Conservation (phyloP, 2,113 vertebrate species). For the human (Homo sapiens) region GRCh38 chr1:40798501-40799000, state of each 20-base stretch:
- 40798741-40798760: background rate
- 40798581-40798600: background rate
- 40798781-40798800: background rate
- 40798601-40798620: background rate
- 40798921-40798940: conserved; percentile 23
- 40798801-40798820: background rate
- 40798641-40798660: background rate
- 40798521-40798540: background rate
- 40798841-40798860: background rate
- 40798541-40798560: conserved; percentile 24
- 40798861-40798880: background rate
- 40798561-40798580: background rate
- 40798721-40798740: background rate
- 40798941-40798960: background rate
- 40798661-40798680: background rate
- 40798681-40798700: background rate
- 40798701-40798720: background rate
- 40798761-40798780: conserved; percentile 14
- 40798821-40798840: background rate
- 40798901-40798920: background rate
- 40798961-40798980: conserved; percentile 63
- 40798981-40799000: conserved; percentile 60
- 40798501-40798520: background rate
- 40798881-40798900: background rate
- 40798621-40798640: background rate